A percentile compares a stretch with the other conserved stretches of the same genome.
Evolutionary conservation across 2,888 invertebrate species (phyloP).

Genomic region (Drosophila lutescens): DNA sequence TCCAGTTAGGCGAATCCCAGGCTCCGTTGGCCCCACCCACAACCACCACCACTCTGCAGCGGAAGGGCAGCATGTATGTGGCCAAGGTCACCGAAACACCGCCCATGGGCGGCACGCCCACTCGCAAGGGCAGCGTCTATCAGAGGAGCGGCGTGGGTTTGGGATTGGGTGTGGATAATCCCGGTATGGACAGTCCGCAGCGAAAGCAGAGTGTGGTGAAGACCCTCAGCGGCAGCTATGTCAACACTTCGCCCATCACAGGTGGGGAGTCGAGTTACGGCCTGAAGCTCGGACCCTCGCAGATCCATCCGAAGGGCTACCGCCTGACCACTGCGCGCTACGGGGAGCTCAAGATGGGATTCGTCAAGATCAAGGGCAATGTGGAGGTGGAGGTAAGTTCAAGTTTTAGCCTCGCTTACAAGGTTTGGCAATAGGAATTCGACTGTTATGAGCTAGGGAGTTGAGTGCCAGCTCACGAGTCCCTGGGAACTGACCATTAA

Average conservation of each 20-base stretch:
- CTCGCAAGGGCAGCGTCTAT: constrained; percentile 67
- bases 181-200: constrained; percentile 50
- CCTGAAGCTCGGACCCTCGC: constrained; percentile 90
- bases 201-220: constrained; percentile 77
- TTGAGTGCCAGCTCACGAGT: background rate
- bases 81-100: constrained; percentile 52
- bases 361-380: constrained; percentile 95
- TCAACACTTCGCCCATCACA: constrained; percentile 64
- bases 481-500: background rate
- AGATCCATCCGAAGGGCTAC: constrained; percentile 91
- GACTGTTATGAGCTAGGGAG: background rate
- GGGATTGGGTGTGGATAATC: constrained; percentile 25
- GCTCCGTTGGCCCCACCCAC: constrained; percentile 9
- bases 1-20: constrained; percentile 59
- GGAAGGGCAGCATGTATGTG: constrained; percentile 74
- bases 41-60: constrained; percentile 37
- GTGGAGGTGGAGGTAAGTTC: constrained; percentile 93
- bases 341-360: constrained; percentile 94
- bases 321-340: constrained; percentile 88
- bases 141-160: constrained; percentile 52
- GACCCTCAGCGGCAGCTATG: constrained; percentile 67
- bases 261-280: constrained; percentile 86
- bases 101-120: constrained; percentile 56
- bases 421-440: background rate
- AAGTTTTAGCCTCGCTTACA: background rate